Evolutionary conservation across 2,797 vertebrate genomes (phyloP).

Genomic region (Novumbra hubbsi): DNA sequence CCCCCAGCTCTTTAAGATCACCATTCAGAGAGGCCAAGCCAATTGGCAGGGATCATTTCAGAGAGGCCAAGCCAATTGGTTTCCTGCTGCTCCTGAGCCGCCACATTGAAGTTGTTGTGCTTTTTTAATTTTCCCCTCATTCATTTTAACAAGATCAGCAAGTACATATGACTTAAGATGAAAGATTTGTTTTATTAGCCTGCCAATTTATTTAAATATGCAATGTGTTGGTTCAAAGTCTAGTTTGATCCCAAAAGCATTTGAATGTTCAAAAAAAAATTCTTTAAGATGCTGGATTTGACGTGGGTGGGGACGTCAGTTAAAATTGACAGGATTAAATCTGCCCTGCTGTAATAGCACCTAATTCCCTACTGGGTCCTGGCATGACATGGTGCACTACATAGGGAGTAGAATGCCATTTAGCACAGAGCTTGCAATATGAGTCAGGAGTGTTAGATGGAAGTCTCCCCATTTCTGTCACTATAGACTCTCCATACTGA

Average conservation of each 20-base stretch:
- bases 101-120: conserved; percentile 51
- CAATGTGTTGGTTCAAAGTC: conserved; percentile 34
- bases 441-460: conserved; percentile 2
- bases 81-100: conserved; percentile 57
- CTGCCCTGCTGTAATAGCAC: neutral
- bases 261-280: conserved; percentile 24
- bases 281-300: conserved; percentile 15
- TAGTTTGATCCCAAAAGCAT: conserved; percentile 18
- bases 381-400: neutral
- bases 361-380: neutral
- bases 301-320: neutral
- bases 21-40: conserved; percentile 55
- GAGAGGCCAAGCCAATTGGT: conserved; percentile 28
- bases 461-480: conserved; percentile 8
- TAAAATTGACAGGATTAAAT: neutral
- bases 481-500: neutral
- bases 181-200: conserved; percentile 8
- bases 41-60: conserved; percentile 53
- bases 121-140: conserved; percentile 47
- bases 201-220: too few species aligned
- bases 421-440: neutral
- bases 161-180: conserved; percentile 44
- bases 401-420: neutral
- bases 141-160: conserved; percentile 65
- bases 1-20: conserved; percentile 53